Evolutionary conservation across 2,888 invertebrate species (phyloP).

Genomic region (Lycia hirtaria): DNA sequence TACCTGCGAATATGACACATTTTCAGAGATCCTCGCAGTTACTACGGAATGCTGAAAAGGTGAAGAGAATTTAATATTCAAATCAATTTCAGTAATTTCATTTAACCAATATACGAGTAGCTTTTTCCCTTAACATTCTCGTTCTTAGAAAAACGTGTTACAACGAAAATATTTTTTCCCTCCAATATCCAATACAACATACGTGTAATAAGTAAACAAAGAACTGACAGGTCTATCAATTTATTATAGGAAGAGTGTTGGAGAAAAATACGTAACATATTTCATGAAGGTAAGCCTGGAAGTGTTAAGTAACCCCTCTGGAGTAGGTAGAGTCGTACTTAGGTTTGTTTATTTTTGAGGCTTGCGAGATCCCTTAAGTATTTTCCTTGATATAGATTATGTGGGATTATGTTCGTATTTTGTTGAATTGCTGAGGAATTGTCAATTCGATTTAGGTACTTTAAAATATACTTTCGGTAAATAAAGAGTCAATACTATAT

Average conservation of each 20-base stretch:
- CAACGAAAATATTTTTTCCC: slow-evolving; percentile 2
- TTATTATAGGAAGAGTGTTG: slow-evolving; percentile 17
- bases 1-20: too few species aligned
- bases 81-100: not conserved
- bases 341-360: slow-evolving; percentile 9
- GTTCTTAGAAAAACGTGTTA: not conserved
- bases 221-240: slow-evolving; percentile 18
- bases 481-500: too few species aligned
- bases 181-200: slow-evolving; percentile 6
- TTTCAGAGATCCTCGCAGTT: too few species aligned
- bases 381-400: not conserved
- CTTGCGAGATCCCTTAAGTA: not conserved
- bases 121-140: not conserved
- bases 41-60: too few species aligned
- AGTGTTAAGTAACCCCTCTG: slow-evolving; percentile 21
- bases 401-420: not conserved
- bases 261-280: slow-evolving; percentile 20
- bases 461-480: too few species aligned
- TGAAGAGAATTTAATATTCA: not conserved
- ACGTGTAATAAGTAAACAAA: slow-evolving; percentile 8
- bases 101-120: not conserved
- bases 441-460: too few species aligned
- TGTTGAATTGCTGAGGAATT: too few species aligned
- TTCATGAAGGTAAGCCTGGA: slow-evolving; percentile 8
- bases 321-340: not conserved